Base-by-base conservation (phyloP, 2,797 vertebrate species). In the Ciconia nigra region DNA sequence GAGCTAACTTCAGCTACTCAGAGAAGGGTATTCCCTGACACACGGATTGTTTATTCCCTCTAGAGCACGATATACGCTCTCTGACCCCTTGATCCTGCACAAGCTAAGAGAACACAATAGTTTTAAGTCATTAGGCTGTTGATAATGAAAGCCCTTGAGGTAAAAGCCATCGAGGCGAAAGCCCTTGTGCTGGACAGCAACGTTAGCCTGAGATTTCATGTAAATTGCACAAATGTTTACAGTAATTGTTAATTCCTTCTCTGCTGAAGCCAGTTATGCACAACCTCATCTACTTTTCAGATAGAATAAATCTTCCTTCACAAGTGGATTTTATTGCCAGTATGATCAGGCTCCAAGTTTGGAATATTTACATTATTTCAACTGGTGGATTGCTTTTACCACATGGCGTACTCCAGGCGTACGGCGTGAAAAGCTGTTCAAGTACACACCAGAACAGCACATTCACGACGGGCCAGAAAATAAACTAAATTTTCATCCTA, bases 121-220 rank as follows among this genome's bases (percentile, higher is more conserved):
- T 83, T 97, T 84, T 55, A 91, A 89, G 82, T 67, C 55, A 83
- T 74, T 49, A 92, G 63, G 39, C 46, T 79, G 55, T 37, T 83
- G 59, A 47, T 66, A 82, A 79, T 15, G 62, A 92, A 84, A 89
- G 70, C 49, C 70, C 44, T 86, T 39, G 35, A 84, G 52, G 70
- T 63, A 78, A 83, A 87, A 89, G 51, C 20, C 41, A 47, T 28
- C 0, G 2, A 80, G 69, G 83, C 0, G 1, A 95, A 82, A 67
- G 59, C 47, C 44, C 44, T 65, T 21, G 24, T 47, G 82, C 70
- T 94, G 95, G 96, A 94, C 92, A 96, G 92, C 82, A 92, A 66
- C 21, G 2, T n/a, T 44, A 54, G 61, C 51, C 25, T 20, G 54
- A 79, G 52, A 87, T 80, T 79, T 80, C 63, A 66, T 4, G 39